A percentile compares a stretch with the other conserved stretches of the same genome.
Conservation (phyloP, 2,797 vertebrate genomes). For the Danio jaintianensis region DNA sequence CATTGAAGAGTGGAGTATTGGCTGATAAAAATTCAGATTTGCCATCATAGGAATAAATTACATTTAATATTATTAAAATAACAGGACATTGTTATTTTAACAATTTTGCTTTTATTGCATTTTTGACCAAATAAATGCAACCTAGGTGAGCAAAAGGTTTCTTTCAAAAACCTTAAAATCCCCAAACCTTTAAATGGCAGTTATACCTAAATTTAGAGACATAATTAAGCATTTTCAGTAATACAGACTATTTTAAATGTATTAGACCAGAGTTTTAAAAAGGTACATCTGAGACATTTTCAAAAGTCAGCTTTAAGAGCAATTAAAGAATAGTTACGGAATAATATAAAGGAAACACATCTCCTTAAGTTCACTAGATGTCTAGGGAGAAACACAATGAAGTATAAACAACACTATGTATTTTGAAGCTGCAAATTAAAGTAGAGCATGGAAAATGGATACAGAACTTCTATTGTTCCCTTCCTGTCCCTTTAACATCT, state of each 20-base stretch:
- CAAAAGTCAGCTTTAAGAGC: no score
- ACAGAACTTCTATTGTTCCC: no score
- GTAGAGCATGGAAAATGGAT: no score
- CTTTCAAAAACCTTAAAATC: neutral
- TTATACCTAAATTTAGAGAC: neutral
- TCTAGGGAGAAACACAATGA: no score
- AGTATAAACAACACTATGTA: no score
- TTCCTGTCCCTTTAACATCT: no score
- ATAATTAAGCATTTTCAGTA: neutral
- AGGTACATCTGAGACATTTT: no score
- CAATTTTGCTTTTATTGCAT: neutral
- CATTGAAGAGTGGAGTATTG: neutral
- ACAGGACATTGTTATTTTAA: neutral
- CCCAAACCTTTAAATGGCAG: neutral
- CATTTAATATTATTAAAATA: neutral
- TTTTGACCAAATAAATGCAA: neutral
- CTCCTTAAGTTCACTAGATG: no score
- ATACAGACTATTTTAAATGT: neutral
- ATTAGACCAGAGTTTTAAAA: no score
- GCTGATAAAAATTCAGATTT: neutral
- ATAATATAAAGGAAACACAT: no score
- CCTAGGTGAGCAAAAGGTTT: neutral
- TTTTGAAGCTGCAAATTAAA: no score
- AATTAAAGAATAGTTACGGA: no score
- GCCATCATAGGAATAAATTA: neutral